Evolutionary conservation across 2,113 vertebrate genomes (phyloP), one percentile per base, ranked within the genome.

Genomic region (Solea senegalensis): DNA sequence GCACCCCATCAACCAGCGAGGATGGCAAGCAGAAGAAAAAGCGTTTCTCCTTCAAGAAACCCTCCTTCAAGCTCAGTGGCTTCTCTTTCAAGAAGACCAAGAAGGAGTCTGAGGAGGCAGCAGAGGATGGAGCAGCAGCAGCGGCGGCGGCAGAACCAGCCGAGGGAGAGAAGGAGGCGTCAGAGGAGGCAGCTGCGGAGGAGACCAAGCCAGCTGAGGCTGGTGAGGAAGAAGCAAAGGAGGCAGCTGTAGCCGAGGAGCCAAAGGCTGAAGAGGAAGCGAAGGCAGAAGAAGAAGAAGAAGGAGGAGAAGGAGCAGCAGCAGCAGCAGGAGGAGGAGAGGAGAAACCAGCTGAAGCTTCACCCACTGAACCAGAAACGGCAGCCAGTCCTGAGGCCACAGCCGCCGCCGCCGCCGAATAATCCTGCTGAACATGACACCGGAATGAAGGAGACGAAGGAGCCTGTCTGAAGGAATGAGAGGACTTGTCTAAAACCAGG

Each of bases 21-120:
- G 95, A 96, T 65, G 95, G 94, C 86, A 96, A 96, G 91, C 97
- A 97, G 92, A 97, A 97, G 94, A 97, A 97, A 90, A 97, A 97
- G 92, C 95, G 96, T 65, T 98, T 97, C 90, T 97, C 96, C 80
- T 97, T 98, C 94, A 97, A 98, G 90, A 97, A 98, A 69, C 96
- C 90, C 34, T 90, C 95, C 51, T 97, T 98, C 91, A 97, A 97
- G 93, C 90, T 96, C 26, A 95, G 95, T 69, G 95, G 96, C 89
- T 97, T 91, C 81, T 84, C 89, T 10, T 92, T 92, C 34, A 92
- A 90, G 94, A 97, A 97, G 89, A 95, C 92, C 92, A 97, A 96
- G 92, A 96, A 97, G 85, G 96, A 96, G 61, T 94, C 93, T 0
- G 95, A 93, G 51, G 95, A 95, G 64, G 94, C 89, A 10, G 90